phyloP scores from a whole-genome alignment of 1,140 invertebrate species.

The Xylocopa sonorina region DNA sequence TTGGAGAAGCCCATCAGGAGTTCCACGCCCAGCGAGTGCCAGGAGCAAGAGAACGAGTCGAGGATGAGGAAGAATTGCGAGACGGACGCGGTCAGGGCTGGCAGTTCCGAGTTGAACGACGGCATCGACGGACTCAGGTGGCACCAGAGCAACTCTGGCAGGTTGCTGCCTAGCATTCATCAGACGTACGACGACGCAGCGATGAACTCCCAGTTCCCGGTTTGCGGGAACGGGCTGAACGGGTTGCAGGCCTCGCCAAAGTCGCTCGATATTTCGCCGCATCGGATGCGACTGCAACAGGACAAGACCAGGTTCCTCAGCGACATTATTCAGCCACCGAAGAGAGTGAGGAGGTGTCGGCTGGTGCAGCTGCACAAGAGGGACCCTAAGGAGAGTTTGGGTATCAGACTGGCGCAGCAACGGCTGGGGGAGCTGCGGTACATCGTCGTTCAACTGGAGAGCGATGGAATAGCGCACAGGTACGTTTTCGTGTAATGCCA shows the following conservation, averaged over 20 bases:
- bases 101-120: slow-evolving; percentile 53
- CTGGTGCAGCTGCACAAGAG: slow-evolving; percentile 81
- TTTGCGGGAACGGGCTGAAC: slow-evolving; percentile 46
- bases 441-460: slow-evolving; percentile 91
- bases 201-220: slow-evolving; percentile 50
- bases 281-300: slow-evolving; percentile 76
- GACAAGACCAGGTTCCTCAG: slow-evolving; percentile 79
- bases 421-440: slow-evolving; percentile 87
- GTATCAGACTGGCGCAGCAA: slow-evolving; percentile 87
- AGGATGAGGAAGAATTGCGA: slow-evolving; percentile 48
- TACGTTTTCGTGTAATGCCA: slow-evolving; percentile 74
- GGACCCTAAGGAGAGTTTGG: slow-evolving; percentile 86
- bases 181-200: slow-evolving; percentile 67
- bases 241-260: slow-evolving; percentile 14
- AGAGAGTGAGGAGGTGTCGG: slow-evolving; percentile 73
- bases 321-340: slow-evolving; percentile 77
- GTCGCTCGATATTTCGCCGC: slow-evolving; percentile 65
- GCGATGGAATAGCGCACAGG: slow-evolving; percentile 90
- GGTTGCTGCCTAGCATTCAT: slow-evolving; percentile 78
- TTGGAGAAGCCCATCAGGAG: slow-evolving; percentile 76
- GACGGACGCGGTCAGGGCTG: slow-evolving; percentile 2
- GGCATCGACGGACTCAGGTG: slow-evolving; percentile 75
- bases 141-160: slow-evolving; percentile 77
- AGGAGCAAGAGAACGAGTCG: slow-evolving; percentile 60
- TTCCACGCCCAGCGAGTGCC: slow-evolving; percentile 72